These are phyloP conservation scores for Rhaphigaster nebulosa DNA, from an alignment of 2,888 invertebrate genomes.

Conservation along the genomic window DNA sequence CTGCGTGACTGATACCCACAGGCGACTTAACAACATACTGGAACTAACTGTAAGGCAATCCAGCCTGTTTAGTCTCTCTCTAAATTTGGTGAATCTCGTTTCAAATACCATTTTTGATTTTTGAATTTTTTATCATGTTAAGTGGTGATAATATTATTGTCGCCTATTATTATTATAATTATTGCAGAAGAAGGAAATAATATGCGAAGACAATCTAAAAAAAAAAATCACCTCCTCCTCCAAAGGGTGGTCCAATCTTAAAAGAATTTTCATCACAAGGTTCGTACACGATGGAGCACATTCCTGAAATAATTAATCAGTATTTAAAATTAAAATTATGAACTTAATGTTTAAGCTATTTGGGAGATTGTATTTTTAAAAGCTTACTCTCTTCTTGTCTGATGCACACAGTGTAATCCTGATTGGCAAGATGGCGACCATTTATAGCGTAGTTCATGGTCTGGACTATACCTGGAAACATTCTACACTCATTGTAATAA, in stretches of 20 bases:
- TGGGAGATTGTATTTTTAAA: not conserved
- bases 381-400: slow-evolving; percentile 69
- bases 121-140: no score
- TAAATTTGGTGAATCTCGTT: no score
- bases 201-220: not conserved
- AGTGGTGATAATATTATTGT: no score
- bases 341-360: not conserved
- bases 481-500: slow-evolving; percentile 55
- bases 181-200: no score
- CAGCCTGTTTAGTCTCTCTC: no score
- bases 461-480: slow-evolving; percentile 73
- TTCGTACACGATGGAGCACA: slow-evolving; percentile 82
- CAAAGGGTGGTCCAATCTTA: slow-evolving; percentile 75
- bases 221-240: slow-evolving; percentile 43
- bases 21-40: no score
- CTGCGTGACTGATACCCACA: no score
- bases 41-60: no score
- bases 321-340: not conserved
- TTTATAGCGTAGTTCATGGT: slow-evolving; percentile 88
- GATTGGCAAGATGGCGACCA: slow-evolving; percentile 83
- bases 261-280: slow-evolving; percentile 84
- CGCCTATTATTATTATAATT: no score
- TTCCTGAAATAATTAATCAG: slow-evolving; percentile 68
- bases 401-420: slow-evolving; percentile 84
- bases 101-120: no score